Conservation (phyloP, 2,888 invertebrate species). For the Dysmachus trigonus region DNA sequence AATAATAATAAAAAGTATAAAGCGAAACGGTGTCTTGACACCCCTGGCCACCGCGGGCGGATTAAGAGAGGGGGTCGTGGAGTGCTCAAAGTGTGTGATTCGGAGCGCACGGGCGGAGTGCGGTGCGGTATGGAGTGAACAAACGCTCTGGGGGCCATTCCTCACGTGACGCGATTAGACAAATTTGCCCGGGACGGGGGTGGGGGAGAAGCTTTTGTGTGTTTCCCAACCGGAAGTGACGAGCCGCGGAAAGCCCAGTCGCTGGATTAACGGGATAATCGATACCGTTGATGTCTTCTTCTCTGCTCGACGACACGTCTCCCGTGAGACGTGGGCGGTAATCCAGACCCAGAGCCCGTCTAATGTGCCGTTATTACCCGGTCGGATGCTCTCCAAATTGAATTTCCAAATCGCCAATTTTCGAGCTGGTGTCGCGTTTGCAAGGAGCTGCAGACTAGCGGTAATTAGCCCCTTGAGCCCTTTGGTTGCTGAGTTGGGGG, state of each 20-base stretch:
- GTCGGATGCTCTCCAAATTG: background rate
- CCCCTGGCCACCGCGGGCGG: background rate
- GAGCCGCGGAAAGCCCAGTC: background rate
- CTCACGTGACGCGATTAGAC: conserved; percentile 7
- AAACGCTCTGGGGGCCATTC: background rate
- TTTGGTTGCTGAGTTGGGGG: no score
- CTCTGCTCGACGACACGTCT: background rate
- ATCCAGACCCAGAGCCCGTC: background rate
- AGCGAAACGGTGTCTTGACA: background rate
- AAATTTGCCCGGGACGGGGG: background rate
- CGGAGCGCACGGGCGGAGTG: background rate
- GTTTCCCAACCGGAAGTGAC: conserved; percentile 25
- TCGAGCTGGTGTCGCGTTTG: background rate
- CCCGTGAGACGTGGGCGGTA: background rate
- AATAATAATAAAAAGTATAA: background rate
- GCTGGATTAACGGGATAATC: conserved; percentile 32
- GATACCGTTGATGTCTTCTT: conserved; percentile 20
- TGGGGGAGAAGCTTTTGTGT: background rate
- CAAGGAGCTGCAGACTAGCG: background rate
- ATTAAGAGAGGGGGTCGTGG: background rate
- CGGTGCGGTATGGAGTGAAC: background rate
- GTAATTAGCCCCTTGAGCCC: background rate
- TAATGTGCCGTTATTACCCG: background rate
- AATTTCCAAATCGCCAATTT: background rate
- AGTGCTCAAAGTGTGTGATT: background rate